Evolutionary conservation across 1,140 invertebrate species (phyloP).

Genomic region (Zaprionus camerounensis): DNA sequence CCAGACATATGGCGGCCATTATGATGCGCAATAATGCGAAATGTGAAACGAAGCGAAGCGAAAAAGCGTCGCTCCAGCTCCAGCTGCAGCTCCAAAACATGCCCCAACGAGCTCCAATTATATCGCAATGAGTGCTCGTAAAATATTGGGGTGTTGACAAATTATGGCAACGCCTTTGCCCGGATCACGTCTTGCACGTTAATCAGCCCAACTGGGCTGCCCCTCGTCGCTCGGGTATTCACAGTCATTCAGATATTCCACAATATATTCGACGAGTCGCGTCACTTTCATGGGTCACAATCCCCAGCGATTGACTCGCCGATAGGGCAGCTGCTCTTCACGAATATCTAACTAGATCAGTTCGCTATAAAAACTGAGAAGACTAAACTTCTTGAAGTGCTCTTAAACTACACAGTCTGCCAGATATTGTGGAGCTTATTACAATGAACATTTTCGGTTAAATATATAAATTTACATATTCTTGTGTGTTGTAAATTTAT

Average conservation of each 20-base stretch:
- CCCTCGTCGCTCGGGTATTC: constrained; percentile 5
- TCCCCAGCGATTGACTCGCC: background rate
- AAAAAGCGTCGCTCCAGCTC: constrained; percentile 20
- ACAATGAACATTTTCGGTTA: background rate
- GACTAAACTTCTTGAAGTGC: background rate
- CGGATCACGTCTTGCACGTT: constrained; percentile 65
- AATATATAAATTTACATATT: too few species aligned
- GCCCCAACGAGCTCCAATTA: constrained; percentile 59
- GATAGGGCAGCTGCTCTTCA: constrained; percentile 4
- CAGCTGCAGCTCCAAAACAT: constrained; percentile 13
- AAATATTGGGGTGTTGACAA: constrained; percentile 84
- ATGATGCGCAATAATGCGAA: constrained; percentile 78
- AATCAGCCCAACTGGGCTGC: constrained; percentile 40
- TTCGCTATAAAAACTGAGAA: background rate
- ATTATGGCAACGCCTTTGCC: constrained; percentile 81
- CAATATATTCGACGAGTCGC: constrained; percentile 9
- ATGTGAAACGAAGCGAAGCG: constrained; percentile 52
- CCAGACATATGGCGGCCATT: constrained; percentile 74
- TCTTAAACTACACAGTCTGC: background rate
- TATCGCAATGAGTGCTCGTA: constrained; percentile 80
- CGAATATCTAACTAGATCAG: constrained; percentile 9
- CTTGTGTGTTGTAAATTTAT: too few species aligned
- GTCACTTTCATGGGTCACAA: constrained; percentile 17
- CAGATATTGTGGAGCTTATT: background rate
- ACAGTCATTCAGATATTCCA: constrained; percentile 12